A percentile compares a stretch with the other conserved stretches of the same genome.
These are phyloP conservation scores for Cyrtorhinus lividipennis DNA, from an alignment of 1,140 invertebrate species.

Conservation along the genomic window DNA sequence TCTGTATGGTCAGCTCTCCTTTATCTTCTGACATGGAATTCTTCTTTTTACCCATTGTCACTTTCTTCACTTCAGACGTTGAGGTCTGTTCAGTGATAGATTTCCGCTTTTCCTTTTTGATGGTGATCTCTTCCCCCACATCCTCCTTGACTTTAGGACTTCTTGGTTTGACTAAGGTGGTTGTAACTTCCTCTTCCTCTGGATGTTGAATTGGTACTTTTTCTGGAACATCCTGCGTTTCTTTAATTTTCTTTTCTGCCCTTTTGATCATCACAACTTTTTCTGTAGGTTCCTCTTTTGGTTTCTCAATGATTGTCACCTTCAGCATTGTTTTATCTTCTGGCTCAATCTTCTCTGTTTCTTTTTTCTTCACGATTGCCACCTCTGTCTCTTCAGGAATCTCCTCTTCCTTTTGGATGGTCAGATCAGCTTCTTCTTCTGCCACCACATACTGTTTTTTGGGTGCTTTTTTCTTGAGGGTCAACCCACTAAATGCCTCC, in stretches of 20 bases:
- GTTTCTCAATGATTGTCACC: constrained; percentile 8
- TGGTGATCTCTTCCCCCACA: constrained; percentile 24
- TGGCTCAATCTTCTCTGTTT: constrained; percentile 14
- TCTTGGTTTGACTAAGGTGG: not conserved
- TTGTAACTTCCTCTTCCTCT: constrained; percentile 14
- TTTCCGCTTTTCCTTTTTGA: constrained; percentile 25
- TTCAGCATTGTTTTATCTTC: not conserved
- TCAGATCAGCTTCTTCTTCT: constrained; percentile 34
- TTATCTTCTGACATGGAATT: constrained; percentile 28
- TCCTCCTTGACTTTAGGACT: constrained; percentile 22
- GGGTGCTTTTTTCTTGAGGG: constrained; percentile 24
- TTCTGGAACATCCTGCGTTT: constrained; percentile 30
- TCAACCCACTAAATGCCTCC: constrained; percentile 20
- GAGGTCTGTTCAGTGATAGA: constrained; percentile 29
- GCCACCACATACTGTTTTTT: constrained; percentile 27
- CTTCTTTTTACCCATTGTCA: constrained; percentile 23
- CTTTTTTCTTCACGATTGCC: constrained; percentile 22
- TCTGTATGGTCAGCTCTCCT: constrained; percentile 23
- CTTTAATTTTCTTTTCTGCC: constrained; percentile 20
- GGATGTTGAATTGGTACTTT: constrained; percentile 30
- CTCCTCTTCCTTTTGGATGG: constrained; percentile 32
- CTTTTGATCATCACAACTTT: constrained; percentile 15
- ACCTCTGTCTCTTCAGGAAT: constrained; percentile 27
- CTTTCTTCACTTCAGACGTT: constrained; percentile 23
- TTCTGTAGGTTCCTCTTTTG: constrained; percentile 11